phyloP scores from a whole-genome alignment of 2,113 vertebrate species.

The Entelurus aequoreus region DNA sequence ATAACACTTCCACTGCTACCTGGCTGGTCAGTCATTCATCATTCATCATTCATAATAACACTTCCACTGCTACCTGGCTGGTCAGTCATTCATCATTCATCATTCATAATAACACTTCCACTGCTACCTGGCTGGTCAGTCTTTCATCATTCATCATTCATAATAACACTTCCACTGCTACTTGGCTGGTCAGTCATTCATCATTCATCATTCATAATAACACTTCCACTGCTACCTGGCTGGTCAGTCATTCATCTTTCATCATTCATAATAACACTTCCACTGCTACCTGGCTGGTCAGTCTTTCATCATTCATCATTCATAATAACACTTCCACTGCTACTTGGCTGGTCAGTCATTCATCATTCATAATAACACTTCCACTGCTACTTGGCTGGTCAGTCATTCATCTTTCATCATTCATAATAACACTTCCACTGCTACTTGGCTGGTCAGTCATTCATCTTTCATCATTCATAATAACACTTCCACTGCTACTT shows the following conservation, averaged over 20 bases:
- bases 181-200: conserved; percentile 80
- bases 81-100: conserved; percentile 63
- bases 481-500: conserved; percentile 44
- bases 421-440: too few species aligned
- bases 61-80: conserved; percentile 73
- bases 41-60: too few species aligned
- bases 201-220: too few species aligned
- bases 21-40: conserved; percentile 80
- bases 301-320: conserved; percentile 21
- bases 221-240: conserved; percentile 69
- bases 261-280: too few species aligned
- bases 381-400: conserved; percentile 83
- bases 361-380: too few species aligned
- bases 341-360: conserved; percentile 80
- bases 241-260: conserved; percentile 74
- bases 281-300: conserved; percentile 82
- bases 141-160: too few species aligned
- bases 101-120: too few species aligned
- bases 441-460: conserved; percentile 85
- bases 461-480: too few species aligned
- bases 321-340: too few species aligned
- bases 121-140: conserved; percentile 84
- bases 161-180: too few species aligned
- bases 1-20: conserved; percentile 14
- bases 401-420: too few species aligned